Evolutionary conservation across 2,888 invertebrate species (phyloP), one percentile per base, ranked within the genome.

Genomic region (Cosmia trapezina): DNA sequence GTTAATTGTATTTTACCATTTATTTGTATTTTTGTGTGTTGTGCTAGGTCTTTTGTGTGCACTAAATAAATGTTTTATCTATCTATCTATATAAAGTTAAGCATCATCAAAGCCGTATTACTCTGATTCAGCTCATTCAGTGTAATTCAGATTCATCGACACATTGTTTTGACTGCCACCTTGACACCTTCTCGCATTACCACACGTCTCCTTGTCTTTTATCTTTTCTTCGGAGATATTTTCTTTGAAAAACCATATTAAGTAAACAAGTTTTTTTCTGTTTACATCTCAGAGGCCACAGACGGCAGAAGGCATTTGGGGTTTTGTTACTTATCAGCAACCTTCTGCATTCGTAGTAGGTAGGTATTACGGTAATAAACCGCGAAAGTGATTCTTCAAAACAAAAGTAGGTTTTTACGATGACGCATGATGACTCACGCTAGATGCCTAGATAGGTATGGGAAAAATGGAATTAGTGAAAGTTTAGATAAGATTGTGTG

Each of bases 351-450:
- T 63, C 11, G n/a, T 17, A n/a, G 8, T 28, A 28, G 3, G 28
- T 28, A 54, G 33, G 17, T 78, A 54, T 33, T 43, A 37, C 56
- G 45, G 51, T 49, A 53, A 5, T 33, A 8, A 41, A 19, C 33
- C 9, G 61, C 41, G 78, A 78, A 82, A 82, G 82, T 82, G 51
- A 61, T 78, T 67, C 56, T 33, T 8, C 11, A 47, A 70, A 70
- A 49, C 53, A 77, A 77, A 78, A 78, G 70, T 70, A 37, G 59
- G 51, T 53, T 57, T 77, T 72, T 47, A 49, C 45, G 60, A 66
- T 82, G 83, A 78, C 83, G 83, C 61, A 82, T 65, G 78, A 11
- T 43, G 17, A 43, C n/a, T n/a, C n/a, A n/a, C n/a, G 17, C 14
- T 12, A 57, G 43, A 11, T 78, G 37, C 43, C 47, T 33, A 14